phyloP scores from a whole-genome alignment of 2,113 vertebrate genomes.

The Petaurus breviceps region DNA sequence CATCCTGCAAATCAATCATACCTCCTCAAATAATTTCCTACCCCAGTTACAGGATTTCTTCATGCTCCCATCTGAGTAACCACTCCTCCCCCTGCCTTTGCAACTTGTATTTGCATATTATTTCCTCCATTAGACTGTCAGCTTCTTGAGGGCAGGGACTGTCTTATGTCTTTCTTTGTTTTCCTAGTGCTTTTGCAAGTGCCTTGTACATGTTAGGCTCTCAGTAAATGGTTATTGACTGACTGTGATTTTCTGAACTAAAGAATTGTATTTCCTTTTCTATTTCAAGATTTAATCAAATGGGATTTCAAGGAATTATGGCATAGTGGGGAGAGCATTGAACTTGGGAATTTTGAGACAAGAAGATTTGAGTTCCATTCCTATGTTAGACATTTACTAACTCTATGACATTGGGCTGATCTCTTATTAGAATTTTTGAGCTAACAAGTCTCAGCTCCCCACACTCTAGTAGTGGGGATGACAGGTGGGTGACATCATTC shows the following conservation, averaged over 20 bases:
- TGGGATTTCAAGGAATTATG: background rate
- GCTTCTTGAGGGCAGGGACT: background rate
- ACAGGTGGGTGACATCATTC: background rate
- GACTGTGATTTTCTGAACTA: background rate
- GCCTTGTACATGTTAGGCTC: background rate
- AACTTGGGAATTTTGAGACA: background rate
- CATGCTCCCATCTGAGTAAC: background rate
- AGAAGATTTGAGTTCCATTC: background rate
- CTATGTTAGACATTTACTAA: background rate
- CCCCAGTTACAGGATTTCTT: background rate
- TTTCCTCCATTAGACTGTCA: background rate
- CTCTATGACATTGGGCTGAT: background rate
- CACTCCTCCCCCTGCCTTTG: background rate
- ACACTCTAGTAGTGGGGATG: background rate
- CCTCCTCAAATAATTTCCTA: background rate
- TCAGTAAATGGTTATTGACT: background rate
- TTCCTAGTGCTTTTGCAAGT: background rate
- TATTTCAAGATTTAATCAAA: background rate
- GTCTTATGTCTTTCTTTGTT: background rate
- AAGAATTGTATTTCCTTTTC: background rate
- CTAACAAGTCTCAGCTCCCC: background rate
- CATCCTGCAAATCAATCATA: background rate
- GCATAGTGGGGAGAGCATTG: background rate
- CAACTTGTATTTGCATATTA: background rate
- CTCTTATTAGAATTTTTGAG: background rate